phyloP scores from a whole-genome alignment of 1,140 invertebrate genomes.

The Cardiocondyla obscurior region DNA sequence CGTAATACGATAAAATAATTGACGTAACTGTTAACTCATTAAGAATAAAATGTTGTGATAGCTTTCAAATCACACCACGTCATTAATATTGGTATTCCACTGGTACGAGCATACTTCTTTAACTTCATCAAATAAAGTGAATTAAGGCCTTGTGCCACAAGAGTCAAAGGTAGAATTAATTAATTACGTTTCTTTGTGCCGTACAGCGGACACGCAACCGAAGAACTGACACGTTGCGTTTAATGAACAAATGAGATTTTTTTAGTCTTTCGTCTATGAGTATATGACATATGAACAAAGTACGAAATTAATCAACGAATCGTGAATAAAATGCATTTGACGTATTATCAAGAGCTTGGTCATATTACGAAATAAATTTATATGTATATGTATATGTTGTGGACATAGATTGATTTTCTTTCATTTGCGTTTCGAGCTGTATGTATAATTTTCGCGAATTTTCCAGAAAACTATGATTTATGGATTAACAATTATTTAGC shows the following conservation, averaged over 20 bases:
- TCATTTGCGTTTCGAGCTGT: slow-evolving; percentile 1
- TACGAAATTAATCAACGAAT: not conserved
- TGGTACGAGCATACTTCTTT: not conserved
- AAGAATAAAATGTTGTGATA: not conserved
- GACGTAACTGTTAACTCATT: not conserved
- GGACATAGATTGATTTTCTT: slow-evolving; percentile 1
- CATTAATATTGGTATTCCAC: not conserved
- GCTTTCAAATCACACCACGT: not conserved
- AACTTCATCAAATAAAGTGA: slow-evolving; percentile 13
- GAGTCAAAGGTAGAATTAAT: slow-evolving; percentile 15
- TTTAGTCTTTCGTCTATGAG: slow-evolving; percentile 22
- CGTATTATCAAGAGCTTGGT: not conserved
- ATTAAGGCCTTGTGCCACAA: not conserved
- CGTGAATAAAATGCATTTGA: not conserved
- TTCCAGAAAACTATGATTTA: not conserved
- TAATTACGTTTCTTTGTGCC: slow-evolving; percentile 31
- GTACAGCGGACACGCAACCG: slow-evolving; percentile 1
- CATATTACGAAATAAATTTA: not conserved
- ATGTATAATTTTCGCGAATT: not conserved
- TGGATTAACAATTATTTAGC: not conserved
- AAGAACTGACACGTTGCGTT: not conserved
- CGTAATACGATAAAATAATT: not conserved
- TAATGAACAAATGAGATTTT: slow-evolving; percentile 21
- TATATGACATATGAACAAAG: not conserved
- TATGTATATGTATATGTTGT: not conserved